Conservation (phyloP, 2,888 invertebrate species). For the Ichneumoninae sp. region DNA sequence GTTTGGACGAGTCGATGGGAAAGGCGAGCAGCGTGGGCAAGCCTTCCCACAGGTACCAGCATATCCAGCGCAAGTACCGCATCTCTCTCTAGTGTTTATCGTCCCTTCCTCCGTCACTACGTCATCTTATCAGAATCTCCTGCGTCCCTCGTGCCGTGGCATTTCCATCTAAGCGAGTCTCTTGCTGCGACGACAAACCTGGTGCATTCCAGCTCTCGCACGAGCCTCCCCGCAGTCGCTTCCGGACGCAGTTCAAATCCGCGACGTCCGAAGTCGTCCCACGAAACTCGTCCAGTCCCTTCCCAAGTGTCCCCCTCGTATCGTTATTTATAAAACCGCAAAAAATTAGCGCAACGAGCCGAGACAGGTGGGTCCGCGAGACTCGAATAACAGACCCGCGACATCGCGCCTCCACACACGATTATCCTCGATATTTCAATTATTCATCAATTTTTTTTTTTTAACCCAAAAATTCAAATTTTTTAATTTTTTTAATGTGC, state of each 20-base stretch:
- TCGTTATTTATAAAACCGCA: background rate
- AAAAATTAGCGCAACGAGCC: background rate
- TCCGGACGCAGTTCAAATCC: background rate
- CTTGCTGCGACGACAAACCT: background rate
- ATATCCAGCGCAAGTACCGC: constrained; percentile 78
- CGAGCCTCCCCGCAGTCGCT: background rate
- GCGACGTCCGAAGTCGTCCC: background rate
- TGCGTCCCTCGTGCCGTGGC: background rate
- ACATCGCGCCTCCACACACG: background rate
- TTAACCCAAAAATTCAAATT: background rate
- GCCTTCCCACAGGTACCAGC: constrained; percentile 80
- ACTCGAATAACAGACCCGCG: background rate
- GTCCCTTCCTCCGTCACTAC: constrained; percentile 57
- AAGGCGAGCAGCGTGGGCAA: constrained; percentile 78
- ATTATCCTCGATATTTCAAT: background rate
- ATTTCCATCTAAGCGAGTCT: background rate
- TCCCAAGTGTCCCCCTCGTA: background rate
- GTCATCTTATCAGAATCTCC: constrained; percentile 24
- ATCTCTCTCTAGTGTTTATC: constrained; percentile 71
- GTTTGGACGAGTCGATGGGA: constrained; percentile 75
- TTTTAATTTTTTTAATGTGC: background rate
- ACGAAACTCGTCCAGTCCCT: background rate
- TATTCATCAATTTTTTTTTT: background rate
- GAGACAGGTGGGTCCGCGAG: constrained; percentile 19
- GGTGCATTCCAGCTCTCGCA: background rate